Percentiles rank a stretch among this genome's conserved stretches.
Evolutionary conservation across 2,888 invertebrate genomes (phyloP).

Genomic region (Andrena trimmerana): DNA sequence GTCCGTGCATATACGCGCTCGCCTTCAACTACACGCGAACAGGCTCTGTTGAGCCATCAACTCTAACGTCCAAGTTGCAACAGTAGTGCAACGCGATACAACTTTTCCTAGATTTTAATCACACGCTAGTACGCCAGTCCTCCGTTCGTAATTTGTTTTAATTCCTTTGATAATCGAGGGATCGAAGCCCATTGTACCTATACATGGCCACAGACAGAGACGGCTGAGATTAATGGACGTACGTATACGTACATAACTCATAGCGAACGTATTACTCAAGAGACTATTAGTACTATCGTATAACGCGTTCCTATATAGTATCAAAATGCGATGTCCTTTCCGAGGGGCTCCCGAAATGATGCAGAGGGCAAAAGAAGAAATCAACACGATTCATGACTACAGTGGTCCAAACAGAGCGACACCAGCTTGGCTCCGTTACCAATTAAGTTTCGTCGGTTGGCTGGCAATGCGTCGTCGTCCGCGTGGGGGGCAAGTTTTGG

Average conservation of each 20-base stretch:
- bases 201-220: neutral
- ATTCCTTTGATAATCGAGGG: neutral
- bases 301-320: too few relatives aligned
- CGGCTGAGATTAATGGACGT: too few relatives aligned
- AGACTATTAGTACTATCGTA: too few relatives aligned
- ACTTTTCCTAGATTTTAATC: slow-evolving; percentile 2
- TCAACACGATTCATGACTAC: neutral
- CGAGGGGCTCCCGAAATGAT: too few relatives aligned
- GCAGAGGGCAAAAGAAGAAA: too few relatives aligned
- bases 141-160: neutral
- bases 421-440: slow-evolving; percentile 44
- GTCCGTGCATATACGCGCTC: slow-evolving; percentile 48
- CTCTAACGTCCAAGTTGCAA: slow-evolving; percentile 12
- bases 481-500: slow-evolving; percentile 79
- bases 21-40: slow-evolving; percentile 24
- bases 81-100: neutral
- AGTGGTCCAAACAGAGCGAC: slow-evolving; percentile 26
- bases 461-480: slow-evolving; percentile 69
- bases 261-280: too few relatives aligned
- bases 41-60: slow-evolving; percentile 41
- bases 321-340: too few relatives aligned
- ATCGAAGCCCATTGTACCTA: neutral
- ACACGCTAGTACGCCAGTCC: neutral
- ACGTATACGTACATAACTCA: too few relatives aligned
- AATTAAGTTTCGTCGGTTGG: slow-evolving; percentile 62